Base-by-base conservation (phyloP, 2,888 invertebrate species). In the Watsonalla cultraria region DNA sequence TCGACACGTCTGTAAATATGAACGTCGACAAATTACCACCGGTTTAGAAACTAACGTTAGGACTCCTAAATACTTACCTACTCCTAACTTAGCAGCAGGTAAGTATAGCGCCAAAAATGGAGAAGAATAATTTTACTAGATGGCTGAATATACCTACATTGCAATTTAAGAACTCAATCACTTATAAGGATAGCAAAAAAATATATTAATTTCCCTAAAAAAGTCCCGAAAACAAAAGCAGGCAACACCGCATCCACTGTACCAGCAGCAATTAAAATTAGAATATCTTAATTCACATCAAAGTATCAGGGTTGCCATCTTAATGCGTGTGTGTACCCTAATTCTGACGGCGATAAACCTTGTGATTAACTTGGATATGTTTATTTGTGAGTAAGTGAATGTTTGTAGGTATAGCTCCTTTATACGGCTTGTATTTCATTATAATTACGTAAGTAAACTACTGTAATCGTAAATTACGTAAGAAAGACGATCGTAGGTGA, bases 221-320 rank as follows among this genome's bases (percentile, higher is more conserved):
- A 62, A 34, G 48, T 51, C 46, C 51, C 52, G 55, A 55, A 57
- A 65, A 72, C 64, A 66, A 66, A 66, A 61, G 58, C 57, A 57
- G 68, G 71, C 68, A 73, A 71, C 74, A 76, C 69, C 60, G 60
- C 54, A 65, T 69, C 65, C 72, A 71, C 57, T 42, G 11, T 62
- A 63, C 63, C 54, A 61, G 69, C 49, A 62, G 73, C 90, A 89
- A 86, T 91, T 91, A 90, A 87, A 93, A 93, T 93, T 93, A 93
- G 93, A 93, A 93, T 93, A 93, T 93, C 93, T 93, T 93, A 93
- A 93, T 93, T 93, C 92, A 92, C 92, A 93, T 93, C 93, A 80
- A 84, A 84, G 82, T 86, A 89, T 90, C 90, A 74, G 89, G 88
- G 89, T 85, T 91, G 83, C 86, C 84, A 90, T 90, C 90, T 90